Evolutionary conservation across 1,140 invertebrate species (phyloP), one percentile per base, ranked within the genome.

Genomic region (Brachionus koreanus): DNA sequence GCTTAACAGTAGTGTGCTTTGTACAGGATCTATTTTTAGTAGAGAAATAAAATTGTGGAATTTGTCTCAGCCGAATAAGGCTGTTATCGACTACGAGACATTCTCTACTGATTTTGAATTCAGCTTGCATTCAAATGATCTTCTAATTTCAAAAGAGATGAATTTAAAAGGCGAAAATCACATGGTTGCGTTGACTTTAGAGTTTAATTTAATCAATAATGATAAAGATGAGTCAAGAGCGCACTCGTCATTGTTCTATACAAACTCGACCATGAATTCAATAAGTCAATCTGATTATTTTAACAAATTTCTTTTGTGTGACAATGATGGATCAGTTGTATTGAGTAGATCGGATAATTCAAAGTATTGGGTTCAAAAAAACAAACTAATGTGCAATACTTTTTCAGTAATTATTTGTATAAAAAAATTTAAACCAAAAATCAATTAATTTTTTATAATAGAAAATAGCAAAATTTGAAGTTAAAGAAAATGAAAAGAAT

Each of bases 131-230:
- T 61, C 49, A 10, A 57, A 79, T 39, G 76, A 79, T 57, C 39
- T 79, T 19, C 25, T 43, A 4, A 61, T 79, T 5, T 39, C 46
- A 3, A 79, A 79, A 79, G 76, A 79, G 33, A 43, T 57, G 3
- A 79, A 79, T 79, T 25, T 79, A 1, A 79, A 61, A 37, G 76
- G 76, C 9, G 76, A 79, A 43, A 79, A 79, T 79, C 76, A 65
- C 23, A 61, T 79, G 61, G 19, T 79, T 12, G 76, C 76, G 4
- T 43, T 79, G n/a, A 43, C 52, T 43, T 61, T 79, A 23, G 76
- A 39, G 10, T 79, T 61, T 29, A 79, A 61, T 65, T 61, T 79
- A 23, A 61, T 79, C 43, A 61, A 65, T 79, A 35, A 49, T 25
- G 76, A 79, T n/a, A 79, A 79, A 12, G 76, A 79, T 37, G 76